Base-by-base conservation (phyloP, 2,113 vertebrate genomes). In the Clarias magur region DNA sequence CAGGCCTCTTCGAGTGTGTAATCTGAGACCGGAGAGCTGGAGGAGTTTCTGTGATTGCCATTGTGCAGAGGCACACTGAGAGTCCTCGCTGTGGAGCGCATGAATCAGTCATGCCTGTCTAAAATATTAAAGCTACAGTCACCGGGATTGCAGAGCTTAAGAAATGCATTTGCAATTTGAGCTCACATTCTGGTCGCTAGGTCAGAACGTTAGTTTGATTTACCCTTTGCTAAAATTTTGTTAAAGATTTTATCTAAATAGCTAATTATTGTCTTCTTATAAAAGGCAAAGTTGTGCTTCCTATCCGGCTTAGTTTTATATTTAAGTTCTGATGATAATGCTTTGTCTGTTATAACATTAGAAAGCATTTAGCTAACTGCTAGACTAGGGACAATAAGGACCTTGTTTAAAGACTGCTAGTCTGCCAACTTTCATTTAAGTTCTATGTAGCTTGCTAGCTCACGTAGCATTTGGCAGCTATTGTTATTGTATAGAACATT, bases 71-170 rank as follows among this genome's bases (percentile, higher is more conserved):
- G 30, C 73, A 70, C 63, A 63, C 75, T 76, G 54, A n/a, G 72
- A 62, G 79, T 62, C 62, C 9, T 73, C 12, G 5, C 62, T 59
- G 19, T 38, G 60, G 65, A 83, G 73, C 59, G 11, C 65, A 54
- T 3, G 70, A 65, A 56, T 89, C 85, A 80, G 81, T 89, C 81
- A 81, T 19, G 19, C 88, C 83, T 81, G 82, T 65, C 85, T 19
- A 62, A 82, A 63, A 65, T 48, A 65, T 48, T 53, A 34, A 62
- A 62, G 30, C 19, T 57, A 38, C 56, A 60, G 27, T 60, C 79
- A 48, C 6, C 60, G 79, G 30, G 38, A 67, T 48, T 82, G 48
- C 11, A 60, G 72, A 65, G 42, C 54, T 62, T 19, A 21, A 57
- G 23, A 30, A 16, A 12, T 78, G 54, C 38, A 68, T 65, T 57